phyloP scores from a whole-genome alignment of 2,113 vertebrate genomes.

The Elachura formosa region DNA sequence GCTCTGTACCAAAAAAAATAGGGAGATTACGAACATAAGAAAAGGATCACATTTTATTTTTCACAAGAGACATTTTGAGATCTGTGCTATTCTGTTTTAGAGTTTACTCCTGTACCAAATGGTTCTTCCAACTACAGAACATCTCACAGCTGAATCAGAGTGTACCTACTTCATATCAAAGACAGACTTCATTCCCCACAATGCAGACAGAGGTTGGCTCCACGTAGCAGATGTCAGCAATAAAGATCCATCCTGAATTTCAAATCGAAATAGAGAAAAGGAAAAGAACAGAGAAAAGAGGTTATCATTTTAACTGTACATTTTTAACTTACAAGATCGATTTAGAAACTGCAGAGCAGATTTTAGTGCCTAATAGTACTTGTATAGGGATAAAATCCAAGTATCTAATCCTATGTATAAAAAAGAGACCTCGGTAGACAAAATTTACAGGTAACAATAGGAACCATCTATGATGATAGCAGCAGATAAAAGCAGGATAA shows the following conservation, averaged over 20 bases:
- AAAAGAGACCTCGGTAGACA: not conserved
- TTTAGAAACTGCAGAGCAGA: not conserved
- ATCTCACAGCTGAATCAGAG: not conserved
- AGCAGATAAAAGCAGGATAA: not conserved
- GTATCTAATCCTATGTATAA: not conserved
- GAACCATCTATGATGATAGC: not conserved
- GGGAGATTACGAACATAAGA: not conserved
- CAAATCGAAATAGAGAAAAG: not conserved
- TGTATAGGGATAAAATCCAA: not conserved
- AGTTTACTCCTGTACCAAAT: not conserved
- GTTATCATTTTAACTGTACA: not conserved
- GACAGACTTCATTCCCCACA: constrained; percentile 99
- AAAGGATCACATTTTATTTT: not conserved
- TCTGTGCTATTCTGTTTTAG: not conserved
- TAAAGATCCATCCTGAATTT: constrained; percentile 89
- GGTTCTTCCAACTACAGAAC: not conserved
- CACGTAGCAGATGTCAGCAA: constrained; percentile 94
- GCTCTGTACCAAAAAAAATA: not conserved
- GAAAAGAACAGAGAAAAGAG: not conserved
- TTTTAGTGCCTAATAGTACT: not conserved
- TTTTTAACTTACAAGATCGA: not conserved
- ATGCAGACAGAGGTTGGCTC: constrained; percentile 94
- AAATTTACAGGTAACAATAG: not conserved
- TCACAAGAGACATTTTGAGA: not conserved
- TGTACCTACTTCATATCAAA: constrained; percentile 97